Conservation (phyloP, 2,797 vertebrate species). For the Lacerta bilineata region DNA sequence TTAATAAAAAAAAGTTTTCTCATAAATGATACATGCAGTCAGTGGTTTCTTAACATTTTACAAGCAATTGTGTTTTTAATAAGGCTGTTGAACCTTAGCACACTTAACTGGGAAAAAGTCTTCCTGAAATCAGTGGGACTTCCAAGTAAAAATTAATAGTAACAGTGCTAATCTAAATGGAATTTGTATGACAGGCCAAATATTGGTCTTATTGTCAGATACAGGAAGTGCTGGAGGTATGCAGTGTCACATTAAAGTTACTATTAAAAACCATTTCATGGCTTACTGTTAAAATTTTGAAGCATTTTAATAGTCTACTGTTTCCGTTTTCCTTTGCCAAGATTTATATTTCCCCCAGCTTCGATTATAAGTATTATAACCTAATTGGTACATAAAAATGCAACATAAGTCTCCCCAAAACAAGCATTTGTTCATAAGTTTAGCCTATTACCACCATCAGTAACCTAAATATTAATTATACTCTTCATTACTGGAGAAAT, state of each 20-base stretch:
- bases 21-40: not conserved
- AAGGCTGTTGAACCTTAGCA: not conserved
- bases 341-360: not conserved
- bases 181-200: not conserved
- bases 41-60: not conserved
- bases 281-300: not conserved
- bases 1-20: slow-evolving; percentile 5
- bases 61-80: not conserved
- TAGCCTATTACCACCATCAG: not conserved
- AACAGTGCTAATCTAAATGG: not conserved
- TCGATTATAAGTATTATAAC: not conserved
- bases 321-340: slow-evolving; percentile 3
- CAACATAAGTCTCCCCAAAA: not conserved
- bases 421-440: not conserved
- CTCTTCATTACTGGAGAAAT: not conserved
- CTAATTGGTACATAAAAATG: not conserved
- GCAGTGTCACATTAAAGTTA: not conserved
- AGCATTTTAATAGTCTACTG: not conserved
- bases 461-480: not conserved
- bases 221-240: not conserved
- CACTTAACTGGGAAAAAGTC: not conserved
- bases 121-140: not conserved
- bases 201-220: not conserved
- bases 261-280: not conserved
- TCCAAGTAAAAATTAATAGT: not conserved